Conservation (phyloP, 2,888 invertebrate species). For the Odontothrips loti region DNA sequence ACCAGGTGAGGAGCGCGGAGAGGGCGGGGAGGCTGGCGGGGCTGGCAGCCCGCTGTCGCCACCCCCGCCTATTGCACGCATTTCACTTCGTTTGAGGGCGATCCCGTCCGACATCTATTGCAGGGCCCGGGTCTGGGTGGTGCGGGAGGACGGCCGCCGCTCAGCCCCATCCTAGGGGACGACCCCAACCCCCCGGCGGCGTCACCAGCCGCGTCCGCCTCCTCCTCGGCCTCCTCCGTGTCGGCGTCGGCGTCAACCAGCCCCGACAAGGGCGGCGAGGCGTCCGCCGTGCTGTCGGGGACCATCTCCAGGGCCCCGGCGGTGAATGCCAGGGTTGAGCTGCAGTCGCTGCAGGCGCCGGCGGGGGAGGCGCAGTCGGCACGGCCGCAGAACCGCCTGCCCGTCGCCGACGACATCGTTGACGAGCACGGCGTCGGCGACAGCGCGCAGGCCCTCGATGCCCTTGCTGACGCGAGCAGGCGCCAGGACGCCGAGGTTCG, state of each 20-base stretch:
- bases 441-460: not conserved
- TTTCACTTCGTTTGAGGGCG: too few species aligned
- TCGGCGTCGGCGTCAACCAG: not conserved
- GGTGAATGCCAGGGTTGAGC: not conserved
- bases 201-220: not conserved
- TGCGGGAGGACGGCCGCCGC: not conserved
- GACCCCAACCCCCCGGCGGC: not conserved
- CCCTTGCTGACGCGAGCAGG: not conserved
- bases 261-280: constrained; percentile 12
- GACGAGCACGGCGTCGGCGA: not conserved
- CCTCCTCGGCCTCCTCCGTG: not conserved
- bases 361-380: not conserved
- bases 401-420: constrained; percentile 12
- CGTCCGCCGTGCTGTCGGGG: constrained; percentile 9
- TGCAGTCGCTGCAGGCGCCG: too few species aligned
- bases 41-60: not conserved
- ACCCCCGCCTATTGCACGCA: not conserved
- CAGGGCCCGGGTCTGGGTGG: not conserved
- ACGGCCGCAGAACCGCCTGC: not conserved
- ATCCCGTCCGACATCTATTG: not conserved
- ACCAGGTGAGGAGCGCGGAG: constrained; percentile 12
- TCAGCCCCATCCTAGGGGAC: not conserved
- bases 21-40: not conserved
- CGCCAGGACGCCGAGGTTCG: not conserved
- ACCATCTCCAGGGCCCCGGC: not conserved